Evolutionary conservation across 2,888 invertebrate species (phyloP).

Genomic region (Sceliomorpha sp.): DNA sequence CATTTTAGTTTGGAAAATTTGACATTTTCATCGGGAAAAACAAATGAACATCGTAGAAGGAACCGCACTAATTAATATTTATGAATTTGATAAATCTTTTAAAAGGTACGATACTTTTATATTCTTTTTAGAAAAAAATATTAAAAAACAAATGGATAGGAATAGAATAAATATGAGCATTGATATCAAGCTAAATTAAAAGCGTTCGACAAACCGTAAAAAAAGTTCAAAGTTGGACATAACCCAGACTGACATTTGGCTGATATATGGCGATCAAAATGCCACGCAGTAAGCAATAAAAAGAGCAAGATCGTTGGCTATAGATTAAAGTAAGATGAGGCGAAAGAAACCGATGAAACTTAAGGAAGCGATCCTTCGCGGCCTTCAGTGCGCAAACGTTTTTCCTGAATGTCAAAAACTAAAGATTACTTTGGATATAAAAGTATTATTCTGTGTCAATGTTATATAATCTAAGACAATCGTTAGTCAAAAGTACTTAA

Average conservation of each 20-base stretch:
- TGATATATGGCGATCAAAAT: conserved; percentile 55
- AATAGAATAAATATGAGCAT: neutral
- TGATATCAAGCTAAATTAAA: conserved; percentile 4
- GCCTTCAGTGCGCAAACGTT: conserved; percentile 22
- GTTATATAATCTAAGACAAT: too few species aligned
- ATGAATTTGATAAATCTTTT: too few species aligned
- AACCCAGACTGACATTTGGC: conserved; percentile 48
- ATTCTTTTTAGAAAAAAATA: conserved; percentile 2
- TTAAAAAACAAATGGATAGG: neutral
- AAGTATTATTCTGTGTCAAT: too few species aligned
- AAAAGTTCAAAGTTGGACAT: conserved; percentile 36
- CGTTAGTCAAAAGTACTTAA: too few species aligned
- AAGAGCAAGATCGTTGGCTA: conserved; percentile 40
- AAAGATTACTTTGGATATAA: conserved; percentile 34
- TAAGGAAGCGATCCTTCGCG: conserved; percentile 24
- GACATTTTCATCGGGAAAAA: conserved; percentile 15
- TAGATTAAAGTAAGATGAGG: conserved; percentile 34
- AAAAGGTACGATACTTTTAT: neutral
- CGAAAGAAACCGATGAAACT: too few species aligned
- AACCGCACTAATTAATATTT: too few species aligned
- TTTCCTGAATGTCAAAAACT: conserved; percentile 38
- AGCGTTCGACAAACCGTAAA: conserved; percentile 21
- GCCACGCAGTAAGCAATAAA: conserved; percentile 44
- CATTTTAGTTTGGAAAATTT: conserved; percentile 16
- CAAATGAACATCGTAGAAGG: too few species aligned